Evolutionary conservation across 2,888 invertebrate genomes (phyloP), one percentile per base, ranked within the genome.

Genomic region (Sesia apiformis): DNA sequence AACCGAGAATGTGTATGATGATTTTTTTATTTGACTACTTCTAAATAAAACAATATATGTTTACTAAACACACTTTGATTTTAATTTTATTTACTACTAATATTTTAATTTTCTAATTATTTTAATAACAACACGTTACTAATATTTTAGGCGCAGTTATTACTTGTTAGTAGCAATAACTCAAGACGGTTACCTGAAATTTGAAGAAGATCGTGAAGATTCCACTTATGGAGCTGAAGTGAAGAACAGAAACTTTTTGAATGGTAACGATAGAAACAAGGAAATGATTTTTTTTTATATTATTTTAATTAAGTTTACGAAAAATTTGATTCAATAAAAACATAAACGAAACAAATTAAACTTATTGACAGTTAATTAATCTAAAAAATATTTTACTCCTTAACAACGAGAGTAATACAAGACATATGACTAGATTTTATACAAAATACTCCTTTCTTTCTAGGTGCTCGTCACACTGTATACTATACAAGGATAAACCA

Each of bases 191-290:
- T 94, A 94, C 76, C 81, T 97, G 51, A 94, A 95, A 59, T 93
- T 97, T 66, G 95, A 96, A 81, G 97, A 97, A 82, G 95, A 96
- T 70, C 91, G 95, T 41, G 96, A 96, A 72, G 94, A 93, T 4
- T 88, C 91, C 7, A 92, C 93, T 0, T 93, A 91, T 65, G 95
- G 95, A 0, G 94, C 94, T 1, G 93, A 94, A 66, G 91, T 96
- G 8, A 92, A 92, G 63, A 94, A 94, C 60, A 91, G 95, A 64
- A 95, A 94, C 74, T 97, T 96, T 77, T 89, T 96, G 1, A 96
- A 97, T 69, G 95, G 93, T 97, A 63, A 23, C 23, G 23, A 23
- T 23, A 23, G 2, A 23, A 23, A 23, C 23, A 23, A 23, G 23
- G 23, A 23, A 23, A 23, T n/a, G n/a, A n/a, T 23, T 23, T 23